phyloP scores from a whole-genome alignment of 2,113 vertebrate species.

The Daphoenositta chrysoptera region DNA sequence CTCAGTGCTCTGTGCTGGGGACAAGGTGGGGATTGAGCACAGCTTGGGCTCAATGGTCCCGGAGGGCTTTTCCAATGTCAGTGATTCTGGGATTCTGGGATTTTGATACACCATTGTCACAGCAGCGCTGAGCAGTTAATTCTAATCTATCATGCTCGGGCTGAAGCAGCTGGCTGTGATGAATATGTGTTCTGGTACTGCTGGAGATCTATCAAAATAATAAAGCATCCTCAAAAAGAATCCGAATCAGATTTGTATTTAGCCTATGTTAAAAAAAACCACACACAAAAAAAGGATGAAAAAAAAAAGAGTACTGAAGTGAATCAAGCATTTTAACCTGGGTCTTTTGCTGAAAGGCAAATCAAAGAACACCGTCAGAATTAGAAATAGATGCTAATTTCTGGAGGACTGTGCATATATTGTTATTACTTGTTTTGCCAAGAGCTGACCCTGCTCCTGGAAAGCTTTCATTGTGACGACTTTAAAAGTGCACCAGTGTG shows the following conservation, averaged over 20 bases:
- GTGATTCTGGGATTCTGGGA: background rate
- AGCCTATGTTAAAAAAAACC: background rate
- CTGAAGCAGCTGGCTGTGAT: background rate
- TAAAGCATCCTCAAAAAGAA: background rate
- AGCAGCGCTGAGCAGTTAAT: fast-evolving
- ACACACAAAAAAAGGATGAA: fast-evolving
- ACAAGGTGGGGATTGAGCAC: fast-evolving
- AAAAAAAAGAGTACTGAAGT: background rate
- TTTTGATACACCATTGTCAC: background rate
- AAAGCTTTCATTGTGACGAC: background rate
- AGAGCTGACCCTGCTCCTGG: background rate
- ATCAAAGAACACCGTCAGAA: background rate
- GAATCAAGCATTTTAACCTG: background rate
- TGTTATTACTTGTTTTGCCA: background rate
- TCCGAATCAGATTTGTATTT: background rate
- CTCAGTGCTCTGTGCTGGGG: background rate
- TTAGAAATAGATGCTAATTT: background rate
- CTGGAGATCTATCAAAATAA: background rate
- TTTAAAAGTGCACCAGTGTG: background rate
- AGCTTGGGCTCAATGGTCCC: fast-evolving
- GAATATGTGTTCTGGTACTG: background rate
- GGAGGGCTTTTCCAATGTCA: background rate
- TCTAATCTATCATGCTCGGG: background rate
- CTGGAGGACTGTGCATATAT: background rate
- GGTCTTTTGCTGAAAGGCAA: background rate